These are phyloP conservation scores for Rattus rattus DNA, from an alignment of 2,113 vertebrate species.

Conservation along the genomic window DNA sequence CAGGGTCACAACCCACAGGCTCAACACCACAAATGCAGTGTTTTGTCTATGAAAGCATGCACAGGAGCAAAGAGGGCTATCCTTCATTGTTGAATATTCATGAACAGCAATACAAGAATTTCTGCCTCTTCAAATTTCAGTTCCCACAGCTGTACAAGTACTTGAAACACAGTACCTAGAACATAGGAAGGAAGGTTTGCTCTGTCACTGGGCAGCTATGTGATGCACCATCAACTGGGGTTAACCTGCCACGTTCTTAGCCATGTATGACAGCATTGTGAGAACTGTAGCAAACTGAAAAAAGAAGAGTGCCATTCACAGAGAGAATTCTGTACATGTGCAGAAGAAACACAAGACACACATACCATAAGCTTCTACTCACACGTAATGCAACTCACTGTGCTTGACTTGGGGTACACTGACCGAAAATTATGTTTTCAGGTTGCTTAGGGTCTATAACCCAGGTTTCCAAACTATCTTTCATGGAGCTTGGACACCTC, in stretches of 20 bases:
- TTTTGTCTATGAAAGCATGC: background rate
- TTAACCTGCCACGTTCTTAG: background rate
- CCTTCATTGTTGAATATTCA: background rate
- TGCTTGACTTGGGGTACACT: background rate
- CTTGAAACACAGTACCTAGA: background rate
- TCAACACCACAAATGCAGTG: background rate
- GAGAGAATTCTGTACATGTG: background rate
- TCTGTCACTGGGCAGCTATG: background rate
- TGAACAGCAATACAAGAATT: background rate
- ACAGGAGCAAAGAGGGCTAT: background rate
- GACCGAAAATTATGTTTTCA: background rate
- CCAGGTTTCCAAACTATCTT: background rate
- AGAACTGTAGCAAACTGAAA: no score
- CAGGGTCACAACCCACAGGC: background rate
- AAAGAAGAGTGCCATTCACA: background rate
- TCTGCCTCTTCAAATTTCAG: background rate
- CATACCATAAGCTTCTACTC: background rate
- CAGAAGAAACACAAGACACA: background rate
- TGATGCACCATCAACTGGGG: background rate
- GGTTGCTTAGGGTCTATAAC: background rate
- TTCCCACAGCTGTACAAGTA: constrained; percentile 5
- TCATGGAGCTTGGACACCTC: background rate
- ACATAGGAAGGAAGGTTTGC: background rate
- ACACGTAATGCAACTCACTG: background rate
- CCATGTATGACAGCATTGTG: background rate